Evolutionary conservation across 1,140 invertebrate species (phyloP), one percentile per base, ranked within the genome.

Genomic region (Macrocentrus cingulum): DNA sequence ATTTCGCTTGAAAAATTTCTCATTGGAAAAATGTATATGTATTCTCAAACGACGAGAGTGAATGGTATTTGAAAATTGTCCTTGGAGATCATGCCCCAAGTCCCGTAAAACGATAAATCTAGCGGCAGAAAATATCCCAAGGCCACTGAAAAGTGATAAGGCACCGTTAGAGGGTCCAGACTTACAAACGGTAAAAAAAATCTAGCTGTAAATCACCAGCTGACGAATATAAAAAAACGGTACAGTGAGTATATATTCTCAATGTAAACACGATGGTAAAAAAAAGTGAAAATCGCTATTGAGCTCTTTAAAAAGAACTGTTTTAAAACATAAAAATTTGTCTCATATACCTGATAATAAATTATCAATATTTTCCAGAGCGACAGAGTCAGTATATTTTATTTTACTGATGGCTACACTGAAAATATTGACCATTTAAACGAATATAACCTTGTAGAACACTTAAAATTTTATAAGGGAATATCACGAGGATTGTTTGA

Each of bases 271-370:
- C 4, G 25, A 29, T 9, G n/a, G 25, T 29, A 29, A 29, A 29
- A 29, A 29, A 29, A 29, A 29, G 8, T 39, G 8, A 39, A 39
- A 39, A n/a, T 11, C 6, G 6, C 11, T 34, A 34, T 34, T 6
- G 29, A 34, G 29, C 42, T 45, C 22, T 20, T 18, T 20, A 45
- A 45, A 45, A 45, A 45, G 11, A 16, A 11, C 8, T 1, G 18
- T 11, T 20, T 18, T 0, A 45, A 45, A 45, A 8, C 2, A 45
- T n/a, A 22, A n/a, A 48, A 23, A 48, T 25, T 48, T n/a, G 9
- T 25, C n/a, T n/a, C n/a, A n/a, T n/a, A 48, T 19, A 50, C 51
- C 41, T 54, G 42, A 16, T 23, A 44, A 49, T 56, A 56, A 56
- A 56, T 19, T 11, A 13, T 11, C 8, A 6, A 32, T 13, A 56